Percentiles rank a stretch among this genome's conserved stretches.
phyloP scores from a whole-genome alignment of 2,113 vertebrate genomes.

The Oryzias melastigma region DNA sequence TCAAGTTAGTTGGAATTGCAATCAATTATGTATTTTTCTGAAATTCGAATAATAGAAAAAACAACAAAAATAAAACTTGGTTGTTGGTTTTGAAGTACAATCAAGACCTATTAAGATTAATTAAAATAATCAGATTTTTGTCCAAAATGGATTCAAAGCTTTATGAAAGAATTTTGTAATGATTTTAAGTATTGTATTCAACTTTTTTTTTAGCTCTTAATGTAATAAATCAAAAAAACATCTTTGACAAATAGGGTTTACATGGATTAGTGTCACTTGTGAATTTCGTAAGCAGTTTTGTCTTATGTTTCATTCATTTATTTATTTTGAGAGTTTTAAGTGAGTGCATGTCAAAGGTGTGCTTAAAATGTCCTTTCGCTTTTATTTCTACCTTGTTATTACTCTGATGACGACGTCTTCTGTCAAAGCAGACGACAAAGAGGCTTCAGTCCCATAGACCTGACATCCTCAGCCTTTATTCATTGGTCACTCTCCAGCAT shows the following conservation, averaged over 20 bases:
- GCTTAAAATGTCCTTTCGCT: conserved; percentile 13
- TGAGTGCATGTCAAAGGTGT: conserved; percentile 17
- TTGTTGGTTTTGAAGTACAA: no score
- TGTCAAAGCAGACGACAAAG: conserved; percentile 40
- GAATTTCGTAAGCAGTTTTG: no score
- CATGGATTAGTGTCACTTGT: no score
- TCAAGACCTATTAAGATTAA: no score
- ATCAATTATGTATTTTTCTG: conserved; percentile 14
- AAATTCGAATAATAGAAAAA: not conserved
- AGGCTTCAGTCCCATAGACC: conserved; percentile 36
- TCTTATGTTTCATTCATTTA: not conserved
- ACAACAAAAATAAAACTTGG: no score
- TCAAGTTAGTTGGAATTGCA: conserved; percentile 1
- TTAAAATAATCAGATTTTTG: no score
- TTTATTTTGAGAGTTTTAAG: conserved; percentile 29
- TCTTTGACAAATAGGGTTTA: no score
- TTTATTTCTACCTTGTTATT: conserved; percentile 39
- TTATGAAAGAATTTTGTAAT: no score
- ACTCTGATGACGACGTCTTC: conserved; percentile 32
- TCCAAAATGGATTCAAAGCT: no score
- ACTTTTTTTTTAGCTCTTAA: no score
- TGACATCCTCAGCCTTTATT: conserved; percentile 33
- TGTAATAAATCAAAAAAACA: no score
- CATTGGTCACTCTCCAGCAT: conserved; percentile 29
- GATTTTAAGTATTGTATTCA: no score